Conservation (phyloP, 1,140 invertebrate genomes). For the Leptopilina clavipes region DNA sequence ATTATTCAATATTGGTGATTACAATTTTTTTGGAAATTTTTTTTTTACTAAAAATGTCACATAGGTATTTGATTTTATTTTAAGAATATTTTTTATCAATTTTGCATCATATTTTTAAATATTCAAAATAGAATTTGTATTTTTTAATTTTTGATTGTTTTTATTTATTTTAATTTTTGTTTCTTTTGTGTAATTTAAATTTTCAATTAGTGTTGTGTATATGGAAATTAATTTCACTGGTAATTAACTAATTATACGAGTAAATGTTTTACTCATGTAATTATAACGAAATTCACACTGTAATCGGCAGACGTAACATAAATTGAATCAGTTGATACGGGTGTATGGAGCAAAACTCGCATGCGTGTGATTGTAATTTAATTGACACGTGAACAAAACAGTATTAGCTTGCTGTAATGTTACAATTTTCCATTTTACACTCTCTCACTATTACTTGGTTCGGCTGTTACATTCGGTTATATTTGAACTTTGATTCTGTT, state of each 20-base stretch:
- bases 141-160: neutral
- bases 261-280: neutral
- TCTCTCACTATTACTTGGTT: neutral
- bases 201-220: neutral
- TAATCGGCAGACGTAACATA: slow-evolving; percentile 18
- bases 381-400: slow-evolving; percentile 15
- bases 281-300: neutral
- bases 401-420: slow-evolving; percentile 13
- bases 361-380: neutral
- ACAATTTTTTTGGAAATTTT: too few species aligned
- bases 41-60: too few species aligned
- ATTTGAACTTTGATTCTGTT: neutral
- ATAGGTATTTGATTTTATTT: too few species aligned
- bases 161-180: neutral
- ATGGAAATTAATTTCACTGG: neutral
- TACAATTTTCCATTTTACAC: slow-evolving; percentile 10
- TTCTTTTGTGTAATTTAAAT: neutral
- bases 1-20: too few species aligned
- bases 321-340: slow-evolving; percentile 3
- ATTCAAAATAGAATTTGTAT: too few species aligned
- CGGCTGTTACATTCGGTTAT: neutral
- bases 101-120: neutral
- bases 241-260: too few species aligned
- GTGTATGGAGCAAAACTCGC: neutral
- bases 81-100: neutral